phyloP scores from a whole-genome alignment of 2,888 invertebrate species.

The Lasioglossum pauxillum region DNA sequence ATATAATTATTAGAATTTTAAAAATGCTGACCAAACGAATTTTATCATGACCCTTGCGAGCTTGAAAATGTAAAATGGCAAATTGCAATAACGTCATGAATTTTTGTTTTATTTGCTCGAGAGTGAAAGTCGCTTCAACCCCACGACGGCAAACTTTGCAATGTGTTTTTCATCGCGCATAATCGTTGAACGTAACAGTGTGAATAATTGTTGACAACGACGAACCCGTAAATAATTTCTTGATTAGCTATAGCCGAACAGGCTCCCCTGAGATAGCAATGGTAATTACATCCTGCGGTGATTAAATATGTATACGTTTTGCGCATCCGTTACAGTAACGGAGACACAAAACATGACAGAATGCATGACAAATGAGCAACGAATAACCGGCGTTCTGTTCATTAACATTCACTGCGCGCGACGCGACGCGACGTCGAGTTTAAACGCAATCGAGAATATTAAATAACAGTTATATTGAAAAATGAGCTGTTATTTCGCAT shows the following conservation, averaged over 20 bases:
- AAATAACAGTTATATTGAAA: neutral
- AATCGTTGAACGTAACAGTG: neutral
- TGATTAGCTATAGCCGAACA: neutral
- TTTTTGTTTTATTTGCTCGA: neutral
- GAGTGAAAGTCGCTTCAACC: neutral
- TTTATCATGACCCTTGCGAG: neutral
- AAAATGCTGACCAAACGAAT: neutral
- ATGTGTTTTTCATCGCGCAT: neutral
- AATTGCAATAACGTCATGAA: neutral
- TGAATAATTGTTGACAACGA: neutral
- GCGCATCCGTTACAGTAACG: neutral
- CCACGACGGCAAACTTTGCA: neutral
- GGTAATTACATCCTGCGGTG: neutral
- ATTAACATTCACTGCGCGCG: conserved; percentile 13
- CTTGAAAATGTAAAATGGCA: neutral
- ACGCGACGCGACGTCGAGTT: neutral
- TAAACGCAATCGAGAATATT: neutral
- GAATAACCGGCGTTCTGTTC: conserved; percentile 2
- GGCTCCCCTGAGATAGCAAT: neutral
- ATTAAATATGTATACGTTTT: neutral
- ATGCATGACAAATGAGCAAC: neutral
- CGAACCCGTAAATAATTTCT: neutral
- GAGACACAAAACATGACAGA: neutral
- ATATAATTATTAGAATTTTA: neutral
- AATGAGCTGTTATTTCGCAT: neutral